Evolutionary conservation across 2,888 invertebrate species (phyloP).

Genomic region (Drosophila pseudotalamancana): DNA sequence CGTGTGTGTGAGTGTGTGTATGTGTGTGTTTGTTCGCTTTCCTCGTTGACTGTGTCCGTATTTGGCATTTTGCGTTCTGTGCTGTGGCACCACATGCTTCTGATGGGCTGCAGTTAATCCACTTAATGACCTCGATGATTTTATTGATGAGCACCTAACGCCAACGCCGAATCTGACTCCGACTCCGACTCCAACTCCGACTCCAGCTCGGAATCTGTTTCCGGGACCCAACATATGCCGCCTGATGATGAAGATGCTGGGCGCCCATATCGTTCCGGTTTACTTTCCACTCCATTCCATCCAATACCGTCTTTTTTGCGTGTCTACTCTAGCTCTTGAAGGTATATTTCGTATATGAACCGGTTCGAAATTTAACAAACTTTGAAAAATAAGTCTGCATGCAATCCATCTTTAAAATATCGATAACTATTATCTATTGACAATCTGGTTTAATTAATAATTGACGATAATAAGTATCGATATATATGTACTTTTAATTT

Average conservation of each 20-base stretch:
- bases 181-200: conserved; percentile 24
- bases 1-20: conserved; percentile 9
- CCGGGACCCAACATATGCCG: conserved; percentile 76
- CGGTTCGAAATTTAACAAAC: no score
- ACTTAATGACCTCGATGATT: conserved; percentile 85
- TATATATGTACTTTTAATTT: no score
- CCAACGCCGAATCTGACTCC: conserved; percentile 24
- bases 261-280: conserved; percentile 43
- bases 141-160: conserved; percentile 83
- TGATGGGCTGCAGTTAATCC: conserved; percentile 84
- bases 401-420: background rate
- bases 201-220: conserved; percentile 4
- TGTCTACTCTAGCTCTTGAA: background rate
- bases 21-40: conserved; percentile 10
- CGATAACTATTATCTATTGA: no score
- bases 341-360: no score
- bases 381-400: no score
- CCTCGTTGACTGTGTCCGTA: conserved; percentile 51
- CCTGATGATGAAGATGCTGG: conserved; percentile 72
- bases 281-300: conserved; percentile 16
- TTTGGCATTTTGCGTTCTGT: conserved; percentile 73
- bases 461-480: no score
- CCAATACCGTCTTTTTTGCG: background rate
- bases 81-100: conserved; percentile 80
- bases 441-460: background rate